Percentiles rank a stretch among this genome's conserved stretches.
phyloP scores from a whole-genome alignment of 2,888 invertebrate genomes.

The Chrysolina oricalcia region DNA sequence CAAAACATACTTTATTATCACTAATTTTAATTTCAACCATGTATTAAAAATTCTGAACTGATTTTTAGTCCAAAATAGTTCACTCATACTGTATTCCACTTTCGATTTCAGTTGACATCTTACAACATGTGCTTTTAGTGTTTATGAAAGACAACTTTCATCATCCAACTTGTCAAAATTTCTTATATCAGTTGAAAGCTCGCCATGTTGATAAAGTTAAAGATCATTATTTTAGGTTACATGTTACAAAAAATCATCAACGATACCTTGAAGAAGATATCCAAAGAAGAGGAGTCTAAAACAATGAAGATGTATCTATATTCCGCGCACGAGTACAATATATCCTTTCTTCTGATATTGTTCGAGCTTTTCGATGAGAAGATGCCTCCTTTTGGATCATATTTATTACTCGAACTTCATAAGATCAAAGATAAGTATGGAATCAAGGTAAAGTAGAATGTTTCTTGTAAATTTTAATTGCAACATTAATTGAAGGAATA shows the following conservation, averaged over 20 bases:
- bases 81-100: no score
- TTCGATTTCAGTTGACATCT: no score
- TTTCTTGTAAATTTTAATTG: neutral
- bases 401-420: constrained; percentile 52
- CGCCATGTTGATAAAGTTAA: no score
- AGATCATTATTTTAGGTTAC: constrained; percentile 42
- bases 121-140: no score
- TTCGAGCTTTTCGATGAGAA: constrained; percentile 55
- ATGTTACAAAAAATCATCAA: constrained; percentile 55
- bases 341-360: constrained; percentile 55
- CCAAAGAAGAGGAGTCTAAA: neutral
- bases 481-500: neutral
- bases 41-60: no score
- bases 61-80: no score
- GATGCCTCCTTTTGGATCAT: constrained; percentile 54
- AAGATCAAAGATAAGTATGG: constrained; percentile 51
- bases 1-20: no score
- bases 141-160: no score
- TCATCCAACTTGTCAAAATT: no score
- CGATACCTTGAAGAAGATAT: constrained; percentile 53
- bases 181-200: no score
- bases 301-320: constrained; percentile 57
- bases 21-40: no score
- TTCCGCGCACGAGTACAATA: constrained; percentile 59
- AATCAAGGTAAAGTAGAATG: neutral